Evolutionary conservation across 2,888 invertebrate genomes (phyloP).

Genomic region (Trichogramma dendrolimi): DNA sequence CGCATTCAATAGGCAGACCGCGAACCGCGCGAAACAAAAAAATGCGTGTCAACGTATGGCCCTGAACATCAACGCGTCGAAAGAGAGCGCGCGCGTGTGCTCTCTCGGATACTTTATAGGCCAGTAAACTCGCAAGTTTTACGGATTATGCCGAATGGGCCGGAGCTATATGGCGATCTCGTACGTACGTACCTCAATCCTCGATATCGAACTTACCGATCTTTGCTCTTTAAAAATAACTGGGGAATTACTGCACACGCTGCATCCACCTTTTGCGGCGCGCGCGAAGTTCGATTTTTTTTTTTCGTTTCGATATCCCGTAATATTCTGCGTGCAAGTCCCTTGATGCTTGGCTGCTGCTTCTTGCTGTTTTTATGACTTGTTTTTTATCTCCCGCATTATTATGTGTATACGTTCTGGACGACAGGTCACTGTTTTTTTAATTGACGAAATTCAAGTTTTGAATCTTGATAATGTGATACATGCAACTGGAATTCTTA

Average conservation of each 20-base stretch:
- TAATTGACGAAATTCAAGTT: background rate
- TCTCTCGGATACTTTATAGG: constrained; percentile 27
- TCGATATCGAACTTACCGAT: constrained; percentile 11
- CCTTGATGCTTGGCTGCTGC: background rate
- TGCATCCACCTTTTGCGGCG: constrained; percentile 13
- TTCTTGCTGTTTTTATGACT: constrained; percentile 12
- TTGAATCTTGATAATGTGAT: no score
- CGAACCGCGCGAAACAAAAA: no score
- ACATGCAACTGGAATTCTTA: no score
- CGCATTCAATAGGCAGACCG: no score
- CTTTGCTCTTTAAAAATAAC: constrained; percentile 15
- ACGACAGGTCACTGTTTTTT: background rate
- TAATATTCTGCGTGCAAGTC: constrained; percentile 13
- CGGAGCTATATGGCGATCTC: constrained; percentile 3
- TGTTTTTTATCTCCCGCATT: constrained; percentile 10
- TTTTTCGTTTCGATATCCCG: constrained; percentile 19
- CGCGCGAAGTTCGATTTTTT: constrained; percentile 2
- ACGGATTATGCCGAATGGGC: constrained; percentile 27
- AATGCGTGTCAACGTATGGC: background rate
- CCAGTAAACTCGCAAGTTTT: constrained; percentile 33
- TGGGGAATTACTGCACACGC: constrained; percentile 6
- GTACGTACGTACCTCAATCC: constrained; percentile 2
- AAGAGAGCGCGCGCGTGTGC: background rate
- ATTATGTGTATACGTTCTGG: background rate
- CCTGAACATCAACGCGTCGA: background rate